Base-by-base conservation (phyloP, 2,113 vertebrate species). In the Todiramphus chloris region DNA sequence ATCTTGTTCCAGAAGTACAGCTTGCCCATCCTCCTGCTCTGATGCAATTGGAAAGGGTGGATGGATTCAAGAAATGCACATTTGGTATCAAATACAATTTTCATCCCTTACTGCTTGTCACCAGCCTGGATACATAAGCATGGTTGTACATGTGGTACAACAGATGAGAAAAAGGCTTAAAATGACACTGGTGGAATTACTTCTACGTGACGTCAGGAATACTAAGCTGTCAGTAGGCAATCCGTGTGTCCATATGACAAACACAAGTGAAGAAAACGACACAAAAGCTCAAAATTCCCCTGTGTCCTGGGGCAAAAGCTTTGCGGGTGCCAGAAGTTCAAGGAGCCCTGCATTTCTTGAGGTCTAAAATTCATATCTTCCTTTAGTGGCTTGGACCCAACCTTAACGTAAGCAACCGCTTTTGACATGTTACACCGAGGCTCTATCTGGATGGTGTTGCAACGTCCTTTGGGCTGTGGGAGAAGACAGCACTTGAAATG, bases 181-280 rank as follows among this genome's bases (percentile, higher is more conserved):
- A 30, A 46, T 1, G 3, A 10, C 27, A 13, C 20, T 20, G 41
- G 10, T 43, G 62, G 43, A 46, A 64, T 50, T 46, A 53, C 27
- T 64, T 48, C 37, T 43, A 18, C 30, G 25, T 83, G 56, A 69
- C 10, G 6, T 53, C 25, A 63, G 60, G 20, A 41, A 58, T 58
- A 37, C 53, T 17, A 28, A 82, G 48, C 23, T 78, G 44, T 30
- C 2, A 4, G 16, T 12, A 27, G 11, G n/a, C 16, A 50, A 76
- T 50, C 30, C 1, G 1, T 43, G 39, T 25, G 46, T 51, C 19
- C 19, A 5, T 37, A 4, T 67, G 46, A n/a, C 87, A 95, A 82
- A 66, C 0, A 0, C 2, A 35, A 53, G 12, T 4, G 2, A 82
- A 74, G 16, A 66, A 58, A 90, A 41, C 0, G 0, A 24, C 30